Evolutionary conservation across 2,888 invertebrate genomes (phyloP).

Genomic region (Biston betularia): DNA sequence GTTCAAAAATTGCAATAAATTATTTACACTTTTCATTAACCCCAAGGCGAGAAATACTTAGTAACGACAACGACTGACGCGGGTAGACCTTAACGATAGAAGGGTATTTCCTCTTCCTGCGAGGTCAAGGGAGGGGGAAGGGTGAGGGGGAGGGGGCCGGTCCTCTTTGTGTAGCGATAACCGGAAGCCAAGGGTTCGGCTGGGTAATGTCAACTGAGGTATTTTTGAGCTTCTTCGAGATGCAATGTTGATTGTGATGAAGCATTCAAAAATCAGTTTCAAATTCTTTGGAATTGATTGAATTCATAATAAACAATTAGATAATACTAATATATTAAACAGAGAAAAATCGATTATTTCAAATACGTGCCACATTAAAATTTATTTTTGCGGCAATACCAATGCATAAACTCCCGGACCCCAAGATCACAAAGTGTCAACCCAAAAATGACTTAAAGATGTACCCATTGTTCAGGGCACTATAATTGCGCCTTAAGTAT

Average conservation of each 20-base stretch:
- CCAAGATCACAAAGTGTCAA: too few relatives aligned
- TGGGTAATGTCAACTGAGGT: slow-evolving; percentile 84
- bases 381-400: too few relatives aligned
- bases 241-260: slow-evolving; percentile 69
- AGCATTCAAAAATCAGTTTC: slow-evolving; percentile 33
- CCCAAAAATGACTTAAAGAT: too few relatives aligned
- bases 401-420: too few relatives aligned
- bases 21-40: slow-evolving; percentile 44
- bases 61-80: slow-evolving; percentile 70
- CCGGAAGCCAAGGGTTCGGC: slow-evolving; percentile 83
- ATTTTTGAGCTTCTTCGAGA: slow-evolving; percentile 79
- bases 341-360: neutral
- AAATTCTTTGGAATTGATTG: neutral
- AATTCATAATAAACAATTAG: too few relatives aligned
- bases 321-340: too few relatives aligned
- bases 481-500: too few relatives aligned
- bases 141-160: slow-evolving; percentile 58
- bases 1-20: slow-evolving; percentile 34
- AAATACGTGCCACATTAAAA: neutral
- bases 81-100: slow-evolving; percentile 83
- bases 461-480: too few relatives aligned
- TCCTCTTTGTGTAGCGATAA: slow-evolving; percentile 84
- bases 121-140: slow-evolving; percentile 61
- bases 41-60: slow-evolving; percentile 70
- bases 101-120: slow-evolving; percentile 84